Percentiles rank a stretch among this genome's conserved stretches.
Evolutionary conservation across 2,113 vertebrate species (phyloP).

Genomic region (Orcinus orca): DNA sequence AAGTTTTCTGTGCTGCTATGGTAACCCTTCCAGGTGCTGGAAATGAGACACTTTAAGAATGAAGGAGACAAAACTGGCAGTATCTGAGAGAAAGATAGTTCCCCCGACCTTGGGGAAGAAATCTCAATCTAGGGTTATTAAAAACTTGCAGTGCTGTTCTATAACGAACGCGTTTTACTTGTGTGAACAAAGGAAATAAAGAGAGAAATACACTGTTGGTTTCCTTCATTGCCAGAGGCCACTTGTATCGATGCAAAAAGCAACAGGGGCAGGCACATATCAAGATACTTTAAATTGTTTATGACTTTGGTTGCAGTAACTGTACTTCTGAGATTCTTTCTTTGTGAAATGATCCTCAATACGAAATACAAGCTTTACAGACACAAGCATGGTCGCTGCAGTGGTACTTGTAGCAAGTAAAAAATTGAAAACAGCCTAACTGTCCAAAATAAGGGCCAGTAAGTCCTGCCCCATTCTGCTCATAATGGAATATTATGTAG

Average conservation of each 20-base stretch:
- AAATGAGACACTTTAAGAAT: not conserved
- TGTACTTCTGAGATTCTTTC: not conserved
- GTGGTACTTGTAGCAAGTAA: not conserved
- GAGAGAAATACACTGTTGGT: not conserved
- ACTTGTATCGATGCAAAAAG: not conserved
- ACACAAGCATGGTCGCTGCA: not conserved
- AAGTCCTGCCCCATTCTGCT: not conserved
- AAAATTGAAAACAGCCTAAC: not conserved
- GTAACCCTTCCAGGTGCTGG: not conserved
- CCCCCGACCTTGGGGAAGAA: not conserved
- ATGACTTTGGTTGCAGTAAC: not conserved
- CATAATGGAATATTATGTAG: not conserved
- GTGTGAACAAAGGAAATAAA: not conserved
- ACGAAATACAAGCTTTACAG: not conserved
- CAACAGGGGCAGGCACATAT: fast-evolving
- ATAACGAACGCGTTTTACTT: not conserved
- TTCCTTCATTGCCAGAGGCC: not conserved
- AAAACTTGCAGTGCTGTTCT: not conserved
- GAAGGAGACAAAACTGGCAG: not conserved
- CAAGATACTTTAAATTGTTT: not conserved
- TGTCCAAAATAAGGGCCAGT: not conserved
- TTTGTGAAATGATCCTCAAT: not conserved
- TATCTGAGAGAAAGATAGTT: not conserved
- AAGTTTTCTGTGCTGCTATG: not conserved
- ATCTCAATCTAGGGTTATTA: constrained; percentile 54